Conservation (phyloP, 2,113 vertebrate genomes). For the Plecotus auritus region DNA sequence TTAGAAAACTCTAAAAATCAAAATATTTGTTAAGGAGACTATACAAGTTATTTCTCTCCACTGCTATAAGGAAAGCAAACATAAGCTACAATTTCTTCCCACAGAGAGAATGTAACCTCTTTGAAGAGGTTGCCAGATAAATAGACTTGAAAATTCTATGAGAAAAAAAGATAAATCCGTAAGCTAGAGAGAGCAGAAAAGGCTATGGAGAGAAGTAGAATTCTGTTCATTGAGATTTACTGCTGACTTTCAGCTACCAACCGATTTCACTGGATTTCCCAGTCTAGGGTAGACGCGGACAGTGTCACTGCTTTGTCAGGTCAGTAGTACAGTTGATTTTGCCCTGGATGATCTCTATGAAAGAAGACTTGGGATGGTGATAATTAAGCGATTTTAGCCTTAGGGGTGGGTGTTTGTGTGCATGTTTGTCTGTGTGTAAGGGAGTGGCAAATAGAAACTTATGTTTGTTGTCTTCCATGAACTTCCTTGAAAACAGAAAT, state of each 20-base stretch:
- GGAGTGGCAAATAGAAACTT: neutral
- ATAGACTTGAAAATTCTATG: conserved; percentile 15
- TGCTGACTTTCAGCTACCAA: neutral
- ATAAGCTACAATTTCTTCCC: neutral
- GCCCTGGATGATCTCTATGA: neutral
- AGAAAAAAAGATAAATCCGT: neutral
- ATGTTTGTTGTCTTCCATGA: neutral
- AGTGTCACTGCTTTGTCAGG: neutral
- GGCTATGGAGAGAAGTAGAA: neutral
- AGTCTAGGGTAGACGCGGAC: neutral
- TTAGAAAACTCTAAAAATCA: conserved; percentile 19
- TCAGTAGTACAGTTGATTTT: neutral
- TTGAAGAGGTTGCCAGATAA: conserved; percentile 11
- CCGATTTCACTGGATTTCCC: neutral
- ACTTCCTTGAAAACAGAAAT: conserved; percentile 1
- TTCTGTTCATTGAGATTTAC: neutral
- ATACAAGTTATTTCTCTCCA: conserved; percentile 29
- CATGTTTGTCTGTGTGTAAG: neutral
- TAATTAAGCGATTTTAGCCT: neutral
- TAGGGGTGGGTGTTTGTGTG: neutral
- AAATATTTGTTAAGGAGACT: conserved; percentile 34
- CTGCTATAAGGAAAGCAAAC: neutral
- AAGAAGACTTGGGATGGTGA: neutral
- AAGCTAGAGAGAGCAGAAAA: neutral
- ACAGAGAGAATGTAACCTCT: conserved; percentile 1